A percentile compares a stretch with the other conserved stretches of the same genome.
Conservation (phyloP, 1,140 invertebrate genomes). For the Teleopsis dalmanni region DNA sequence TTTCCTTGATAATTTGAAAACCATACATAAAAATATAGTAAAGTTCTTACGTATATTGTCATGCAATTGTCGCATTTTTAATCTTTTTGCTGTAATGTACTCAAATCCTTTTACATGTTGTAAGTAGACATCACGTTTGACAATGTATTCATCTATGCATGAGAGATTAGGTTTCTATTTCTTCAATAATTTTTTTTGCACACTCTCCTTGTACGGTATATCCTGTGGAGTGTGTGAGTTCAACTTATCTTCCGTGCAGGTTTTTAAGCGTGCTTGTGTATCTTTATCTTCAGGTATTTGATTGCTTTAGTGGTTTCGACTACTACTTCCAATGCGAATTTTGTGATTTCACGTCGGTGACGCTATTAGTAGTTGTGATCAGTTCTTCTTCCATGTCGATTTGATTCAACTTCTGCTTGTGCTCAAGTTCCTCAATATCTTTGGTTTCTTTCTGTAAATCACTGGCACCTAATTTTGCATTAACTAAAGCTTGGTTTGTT, state of each 20-base stretch:
- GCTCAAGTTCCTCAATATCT: slow-evolving; percentile 57
- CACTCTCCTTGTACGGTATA: slow-evolving; percentile 56
- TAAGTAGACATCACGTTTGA: slow-evolving; percentile 68
- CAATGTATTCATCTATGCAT: slow-evolving; percentile 64
- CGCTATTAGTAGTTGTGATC: slow-evolving; percentile 53
- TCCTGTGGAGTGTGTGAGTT: slow-evolving; percentile 52
- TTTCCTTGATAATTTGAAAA: slow-evolving; percentile 79
- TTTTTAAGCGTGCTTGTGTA: slow-evolving; percentile 47
- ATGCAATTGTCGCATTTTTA: slow-evolving; percentile 65
- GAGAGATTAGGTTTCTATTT: slow-evolving; percentile 73
- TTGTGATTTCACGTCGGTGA: slow-evolving; percentile 57
- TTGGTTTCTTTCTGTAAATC: slow-evolving; percentile 56
- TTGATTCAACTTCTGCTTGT: too few relatives aligned
- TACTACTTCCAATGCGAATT: slow-evolving; percentile 48
- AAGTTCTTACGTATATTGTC: slow-evolving; percentile 58
- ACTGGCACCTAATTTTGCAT: slow-evolving; percentile 49
- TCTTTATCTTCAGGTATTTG: slow-evolving; percentile 55
- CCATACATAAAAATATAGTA: slow-evolving; percentile 85
- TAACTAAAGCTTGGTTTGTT: slow-evolving; percentile 49
- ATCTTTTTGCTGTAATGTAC: slow-evolving; percentile 66
- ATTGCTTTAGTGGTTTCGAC: slow-evolving; percentile 55
- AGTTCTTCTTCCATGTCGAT: slow-evolving; percentile 70
- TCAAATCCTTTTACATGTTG: slow-evolving; percentile 71
- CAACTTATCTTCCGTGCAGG: slow-evolving; percentile 63
- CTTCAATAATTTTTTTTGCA: slow-evolving; percentile 60